Base-by-base conservation (phyloP, 2,113 vertebrate species). In the Nothocercus nigrocapillus region DNA sequence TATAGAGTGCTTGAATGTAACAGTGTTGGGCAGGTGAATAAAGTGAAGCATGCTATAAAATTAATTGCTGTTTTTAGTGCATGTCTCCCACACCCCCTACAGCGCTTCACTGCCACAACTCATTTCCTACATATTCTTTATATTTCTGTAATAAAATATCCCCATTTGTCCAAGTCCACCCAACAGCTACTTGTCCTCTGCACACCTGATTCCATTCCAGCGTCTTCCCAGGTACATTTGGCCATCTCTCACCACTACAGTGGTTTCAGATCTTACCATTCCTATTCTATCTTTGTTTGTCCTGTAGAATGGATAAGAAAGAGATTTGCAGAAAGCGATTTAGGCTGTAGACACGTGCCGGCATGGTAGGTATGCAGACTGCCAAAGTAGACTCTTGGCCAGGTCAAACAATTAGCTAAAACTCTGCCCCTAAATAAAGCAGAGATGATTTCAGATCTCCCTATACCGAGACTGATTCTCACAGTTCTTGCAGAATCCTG, bases 181-280 rank as follows among this genome's bases (percentile, higher is more conserved):
- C 27, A 40, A 11, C 0, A 1, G 22, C 70, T 75, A 27, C 34
- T 59, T 36, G 49, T 45, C 27, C 53, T 62, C 59, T 86, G 54
- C 63, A 32, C 63, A 34, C 27, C 68, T 0, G 1, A 11, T 20
- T 82, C 0, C 0, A n/a, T 72, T 72, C 24, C 19, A n/a, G 30
- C 8, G 22, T 14, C 72, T 69, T 76, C 72, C 53, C 45, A 67
- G 3, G 2, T 14, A 24, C 24, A n/a, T 89, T 28, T 56, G 49
- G 30, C 22, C 21, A 51, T 20, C 30, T 66, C 7, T 40, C 19
- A 20, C 47, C 47, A 21, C 47, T 28, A 11, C 6, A 32, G 30
- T 5, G 36, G 32, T 51, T 61, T 40, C 47, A 19, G 2, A 11
- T 54, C 24, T 54, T 28, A 5, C 28, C 3, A 13, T 56, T 79